Conservation (phyloP, 2,113 vertebrate species). For the Coturnix japonica region DNA sequence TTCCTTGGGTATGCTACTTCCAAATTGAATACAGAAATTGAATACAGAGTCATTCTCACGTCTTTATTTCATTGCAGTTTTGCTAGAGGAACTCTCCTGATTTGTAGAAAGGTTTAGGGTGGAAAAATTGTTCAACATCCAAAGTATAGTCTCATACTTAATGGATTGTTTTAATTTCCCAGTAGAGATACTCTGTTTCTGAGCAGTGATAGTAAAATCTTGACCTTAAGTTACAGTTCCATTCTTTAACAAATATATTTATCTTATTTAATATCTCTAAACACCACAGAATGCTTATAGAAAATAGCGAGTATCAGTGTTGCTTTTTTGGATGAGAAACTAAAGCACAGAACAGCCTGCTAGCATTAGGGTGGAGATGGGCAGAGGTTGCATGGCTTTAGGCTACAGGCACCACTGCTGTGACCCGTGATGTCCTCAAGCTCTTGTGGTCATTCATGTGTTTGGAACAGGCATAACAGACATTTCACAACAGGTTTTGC, state of each 20-base stretch:
- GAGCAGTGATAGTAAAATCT: neutral
- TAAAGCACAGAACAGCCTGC: neutral
- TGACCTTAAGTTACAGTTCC: conserved; percentile 1
- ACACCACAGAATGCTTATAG: neutral
- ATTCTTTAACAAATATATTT: neutral
- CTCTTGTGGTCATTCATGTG: neutral
- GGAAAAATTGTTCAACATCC: conserved; percentile 46
- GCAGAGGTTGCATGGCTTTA: neutral
- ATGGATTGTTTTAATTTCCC: conserved; percentile 42
- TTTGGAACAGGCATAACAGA: neutral
- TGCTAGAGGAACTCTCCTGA: conserved; percentile 30
- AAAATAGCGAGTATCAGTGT: neutral
- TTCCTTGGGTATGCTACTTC: neutral
- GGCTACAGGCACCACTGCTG: neutral
- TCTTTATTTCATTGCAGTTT: conserved; percentile 11
- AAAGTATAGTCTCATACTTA: conserved; percentile 25
- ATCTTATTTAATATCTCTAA: conserved; percentile 4
- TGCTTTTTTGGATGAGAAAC: neutral
- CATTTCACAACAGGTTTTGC: neutral
- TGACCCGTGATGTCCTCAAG: neutral
- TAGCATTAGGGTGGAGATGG: fast-evolving
- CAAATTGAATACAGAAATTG: conserved; percentile 26
- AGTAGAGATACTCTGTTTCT: neutral
- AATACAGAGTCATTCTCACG: neutral
- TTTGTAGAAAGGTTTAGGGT: conserved; percentile 27